Conservation (phyloP, 2,113 vertebrate species). For the Ctenomys sociabilis region DNA sequence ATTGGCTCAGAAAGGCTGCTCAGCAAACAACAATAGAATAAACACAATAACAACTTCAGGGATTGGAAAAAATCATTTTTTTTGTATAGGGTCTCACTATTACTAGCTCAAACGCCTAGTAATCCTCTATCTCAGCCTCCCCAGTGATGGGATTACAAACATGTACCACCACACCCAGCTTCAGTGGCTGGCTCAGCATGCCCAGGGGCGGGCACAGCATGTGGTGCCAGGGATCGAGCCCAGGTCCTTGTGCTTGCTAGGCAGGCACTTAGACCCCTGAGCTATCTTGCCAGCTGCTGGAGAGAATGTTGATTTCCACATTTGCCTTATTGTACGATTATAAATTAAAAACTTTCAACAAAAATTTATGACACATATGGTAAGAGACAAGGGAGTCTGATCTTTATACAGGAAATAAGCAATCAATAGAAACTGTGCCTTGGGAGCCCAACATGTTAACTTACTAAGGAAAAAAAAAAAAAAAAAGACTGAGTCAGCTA, state of each 20-base stretch:
- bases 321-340: neutral
- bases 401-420: neutral
- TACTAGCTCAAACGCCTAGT: too few relatives aligned
- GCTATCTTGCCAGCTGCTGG: too few relatives aligned
- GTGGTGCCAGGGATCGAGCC: too few relatives aligned
- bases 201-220: too few relatives aligned
- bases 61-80: too few relatives aligned
- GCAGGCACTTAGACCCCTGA: too few relatives aligned
- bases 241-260: too few relatives aligned
- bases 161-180: too few relatives aligned
- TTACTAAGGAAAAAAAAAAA: neutral
- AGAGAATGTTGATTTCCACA: neutral
- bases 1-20: neutral
- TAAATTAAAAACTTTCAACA: neutral
- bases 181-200: too few relatives aligned
- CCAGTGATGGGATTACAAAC: too few relatives aligned
- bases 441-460: neutral
- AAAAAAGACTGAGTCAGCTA: neutral
- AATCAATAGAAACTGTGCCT: neutral
- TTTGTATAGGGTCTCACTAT: too few relatives aligned
- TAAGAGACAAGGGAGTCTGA: neutral
- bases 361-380: neutral
- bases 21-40: neutral
- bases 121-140: too few relatives aligned
- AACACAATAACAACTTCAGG: neutral